These are phyloP conservation scores for Artibeus jamaicensis DNA, from an alignment of 2,797 vertebrate genomes.

Conservation along the genomic window DNA sequence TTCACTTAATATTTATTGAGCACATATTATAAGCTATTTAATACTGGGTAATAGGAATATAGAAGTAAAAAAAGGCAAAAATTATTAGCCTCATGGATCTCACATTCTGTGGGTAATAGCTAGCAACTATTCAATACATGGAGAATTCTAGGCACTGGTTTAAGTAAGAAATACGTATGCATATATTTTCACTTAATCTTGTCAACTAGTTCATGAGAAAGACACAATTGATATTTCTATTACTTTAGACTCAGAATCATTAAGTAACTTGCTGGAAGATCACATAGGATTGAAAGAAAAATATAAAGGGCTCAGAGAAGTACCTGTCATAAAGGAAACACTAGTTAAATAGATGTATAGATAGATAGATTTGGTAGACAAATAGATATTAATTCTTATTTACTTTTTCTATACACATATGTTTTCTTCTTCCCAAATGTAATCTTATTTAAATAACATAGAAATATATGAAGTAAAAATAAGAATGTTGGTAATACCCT, in stretches of 20 bases:
- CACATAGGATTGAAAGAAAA: not conserved
- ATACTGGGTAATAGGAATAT: not conserved
- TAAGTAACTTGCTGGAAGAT: not conserved
- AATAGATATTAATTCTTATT: not conserved
- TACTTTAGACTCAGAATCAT: not conserved
- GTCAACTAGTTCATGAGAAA: not conserved
- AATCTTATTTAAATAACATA: not conserved
- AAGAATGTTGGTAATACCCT: not conserved
- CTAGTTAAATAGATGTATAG: not conserved
- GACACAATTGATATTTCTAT: not conserved
- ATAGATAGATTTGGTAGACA: not conserved
- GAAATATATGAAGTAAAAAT: slow-evolving; percentile 13
- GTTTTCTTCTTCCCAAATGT: not conserved
- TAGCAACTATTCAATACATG: not conserved
- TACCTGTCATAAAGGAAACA: not conserved
- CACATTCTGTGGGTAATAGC: not conserved
- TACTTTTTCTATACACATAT: not conserved
- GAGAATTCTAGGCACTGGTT: not conserved
- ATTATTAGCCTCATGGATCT: not conserved
- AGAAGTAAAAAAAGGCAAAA: not conserved
- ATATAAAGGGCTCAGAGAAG: not conserved
- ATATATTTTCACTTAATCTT: not conserved
- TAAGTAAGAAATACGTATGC: not conserved
- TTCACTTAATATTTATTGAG: not conserved
- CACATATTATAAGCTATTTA: not conserved